Percentiles rank a stretch among this genome's conserved stretches.
phyloP scores from a whole-genome alignment of 92 coral and sea anemone genomes.

The Actinostola sp. region DNA sequence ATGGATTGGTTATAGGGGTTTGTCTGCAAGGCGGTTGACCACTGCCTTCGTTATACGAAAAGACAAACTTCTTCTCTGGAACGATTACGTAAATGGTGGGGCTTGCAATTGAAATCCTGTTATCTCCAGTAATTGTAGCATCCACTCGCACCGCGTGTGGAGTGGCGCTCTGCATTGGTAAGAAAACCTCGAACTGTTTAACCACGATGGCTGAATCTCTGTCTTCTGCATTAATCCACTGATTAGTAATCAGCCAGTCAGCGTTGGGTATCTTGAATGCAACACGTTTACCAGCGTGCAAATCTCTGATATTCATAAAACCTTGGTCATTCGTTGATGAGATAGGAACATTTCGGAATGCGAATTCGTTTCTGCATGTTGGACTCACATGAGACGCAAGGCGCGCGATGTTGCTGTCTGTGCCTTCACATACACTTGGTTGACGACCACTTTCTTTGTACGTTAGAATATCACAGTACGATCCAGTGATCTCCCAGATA shows the following conservation, averaged over 20 bases:
- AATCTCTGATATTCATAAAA: conserved; percentile 19
- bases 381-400: conserved; percentile 21
- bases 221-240: conserved; percentile 27
- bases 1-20: conserved; percentile 36
- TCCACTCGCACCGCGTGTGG: conserved; percentile 28
- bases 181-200: conserved; percentile 37
- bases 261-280: conserved; percentile 37
- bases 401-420: conserved; percentile 17
- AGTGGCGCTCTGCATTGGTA: conserved; percentile 17
- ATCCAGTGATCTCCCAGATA: conserved; percentile 20
- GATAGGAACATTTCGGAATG: conserved; percentile 35
- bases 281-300: conserved; percentile 30
- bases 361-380: conserved; percentile 20
- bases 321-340: conserved; percentile 1
- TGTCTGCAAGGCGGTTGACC: conserved; percentile 22
- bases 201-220: conserved; percentile 22
- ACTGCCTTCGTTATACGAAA: conserved; percentile 36
- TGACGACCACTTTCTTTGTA: conserved; percentile 44
- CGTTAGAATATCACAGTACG: conserved; percentile 30
- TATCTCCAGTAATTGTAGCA: conserved; percentile 13
- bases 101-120: conserved; percentile 17
- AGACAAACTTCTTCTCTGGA: conserved; percentile 23
- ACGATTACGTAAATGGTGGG: conserved; percentile 25
- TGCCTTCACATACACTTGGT: conserved; percentile 37
- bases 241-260: conserved; percentile 36